Conservation (phyloP, 35 echinoderm and acorn worm genomes). For the Nesometra sesokonis region DNA sequence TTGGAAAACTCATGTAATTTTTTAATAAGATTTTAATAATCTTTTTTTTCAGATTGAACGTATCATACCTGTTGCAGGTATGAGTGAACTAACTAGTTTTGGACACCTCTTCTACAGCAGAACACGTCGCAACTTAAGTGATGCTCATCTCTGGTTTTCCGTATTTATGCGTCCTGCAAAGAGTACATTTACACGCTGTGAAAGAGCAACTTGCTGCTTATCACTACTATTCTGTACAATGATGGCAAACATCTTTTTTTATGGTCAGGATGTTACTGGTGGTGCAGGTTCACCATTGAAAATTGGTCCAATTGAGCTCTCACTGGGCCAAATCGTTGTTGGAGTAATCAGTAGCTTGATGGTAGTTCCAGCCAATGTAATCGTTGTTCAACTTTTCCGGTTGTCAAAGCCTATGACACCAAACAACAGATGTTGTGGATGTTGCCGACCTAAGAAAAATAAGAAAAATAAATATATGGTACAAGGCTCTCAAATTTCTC, state of each 20-base stretch:
- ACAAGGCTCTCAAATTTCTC: neutral
- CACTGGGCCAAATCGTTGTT: slow-evolving; percentile 60
- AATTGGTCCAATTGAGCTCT: slow-evolving; percentile 66
- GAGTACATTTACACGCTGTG: slow-evolving; percentile 70
- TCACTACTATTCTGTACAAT: slow-evolving; percentile 71
- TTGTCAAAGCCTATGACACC: slow-evolving; percentile 35
- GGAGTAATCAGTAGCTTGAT: slow-evolving; percentile 86
- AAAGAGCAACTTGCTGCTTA: slow-evolving; percentile 68
- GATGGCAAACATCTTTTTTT: slow-evolving; percentile 98
- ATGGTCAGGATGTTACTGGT: slow-evolving; percentile 56
- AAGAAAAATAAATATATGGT: slow-evolving; percentile 16
- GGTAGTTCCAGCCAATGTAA: slow-evolving; percentile 75
- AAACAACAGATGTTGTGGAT: slow-evolving; percentile 46
- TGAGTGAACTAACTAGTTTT: slow-evolving; percentile 88
- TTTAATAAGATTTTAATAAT: no score
- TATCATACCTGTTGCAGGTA: slow-evolving; percentile 78
- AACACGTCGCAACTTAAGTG: slow-evolving; percentile 84
- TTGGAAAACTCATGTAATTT: no score
- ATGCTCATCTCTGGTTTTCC: slow-evolving; percentile 94
- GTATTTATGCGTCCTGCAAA: slow-evolving; percentile 68
- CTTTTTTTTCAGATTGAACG: slow-evolving; percentile 65
- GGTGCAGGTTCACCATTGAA: slow-evolving; percentile 35
- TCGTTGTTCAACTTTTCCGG: slow-evolving; percentile 85
- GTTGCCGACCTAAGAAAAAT: slow-evolving; percentile 24
- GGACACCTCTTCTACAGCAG: slow-evolving; percentile 91